Evolutionary conservation across 2,113 vertebrate genomes (phyloP), one percentile per base, ranked within the genome.

Genomic region (Oncorhynchus clarkii): DNA sequence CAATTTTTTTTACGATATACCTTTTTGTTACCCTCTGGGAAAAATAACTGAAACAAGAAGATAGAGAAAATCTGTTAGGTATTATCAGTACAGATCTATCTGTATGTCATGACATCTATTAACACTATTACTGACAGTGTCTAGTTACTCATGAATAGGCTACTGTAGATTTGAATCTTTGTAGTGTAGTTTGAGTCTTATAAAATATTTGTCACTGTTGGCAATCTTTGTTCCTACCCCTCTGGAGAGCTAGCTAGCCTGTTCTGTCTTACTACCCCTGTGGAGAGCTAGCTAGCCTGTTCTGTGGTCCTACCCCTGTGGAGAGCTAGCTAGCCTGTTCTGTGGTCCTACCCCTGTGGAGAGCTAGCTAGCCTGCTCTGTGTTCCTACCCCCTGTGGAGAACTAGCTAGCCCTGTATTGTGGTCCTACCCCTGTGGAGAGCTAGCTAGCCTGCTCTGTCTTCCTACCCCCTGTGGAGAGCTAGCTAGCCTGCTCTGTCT

Each of bases 1-100:
- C 78, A 75, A 85, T 84, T 84, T 31, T n/a, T n/a, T 54, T 85
- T 87, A 78, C 77, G 81, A 81, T 81, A 85, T 71, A 22, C 73
- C 48, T 31, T 29, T 70, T 77, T 78, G 80, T 73, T 75, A 71
- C 65, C 67, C 71, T 67, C 71, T 85, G 79, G 75, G 75, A 78
- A 85, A 86, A 82, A 80, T 67, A 69, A 45, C 20, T 54, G 22
- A 54, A 83, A 73, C 87, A 81, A 78, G 18, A 3, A 31, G 1
- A 14, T 54, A 74, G 45, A 85, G 45, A 75, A 75, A 85, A 85
- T 4, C 54, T 57, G 20, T 18, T 18, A 57, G 16, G 4, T 57
- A 20, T 57, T 4, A 20, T 57, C 5, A 57, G 54, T 57, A 20
- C 13, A 57, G 18, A 57, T 57, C 54, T 20, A 20, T 16, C 54